A percentile compares a stretch with the other conserved stretches of the same genome.
Conservation (phyloP, 2,888 invertebrate genomes). For the Ophraella communa region DNA sequence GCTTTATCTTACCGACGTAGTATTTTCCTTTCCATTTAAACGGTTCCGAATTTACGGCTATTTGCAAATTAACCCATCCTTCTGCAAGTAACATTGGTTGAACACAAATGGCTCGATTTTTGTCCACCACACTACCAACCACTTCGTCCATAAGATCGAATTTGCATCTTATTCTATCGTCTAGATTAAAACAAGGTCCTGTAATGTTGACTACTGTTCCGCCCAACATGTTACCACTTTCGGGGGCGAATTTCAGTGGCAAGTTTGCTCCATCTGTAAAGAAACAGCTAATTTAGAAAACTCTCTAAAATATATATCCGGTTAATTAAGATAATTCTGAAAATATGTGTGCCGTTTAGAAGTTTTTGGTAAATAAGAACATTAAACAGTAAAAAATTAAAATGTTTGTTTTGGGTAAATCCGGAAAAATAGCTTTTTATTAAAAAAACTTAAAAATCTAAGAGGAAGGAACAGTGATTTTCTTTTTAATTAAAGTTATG, state of each 20-base stretch:
- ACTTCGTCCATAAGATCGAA: constrained; percentile 81
- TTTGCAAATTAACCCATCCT: constrained; percentile 86
- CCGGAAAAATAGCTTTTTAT: no score
- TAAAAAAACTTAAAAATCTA: no score
- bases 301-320: no score
- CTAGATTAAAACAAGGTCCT: constrained; percentile 87
- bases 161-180: constrained; percentile 79
- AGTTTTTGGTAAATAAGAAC: no score
- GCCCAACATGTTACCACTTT: constrained; percentile 96
- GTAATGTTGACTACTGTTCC: constrained; percentile 96
- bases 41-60: constrained; percentile 81
- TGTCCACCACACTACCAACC: constrained; percentile 76
- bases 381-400: no score
- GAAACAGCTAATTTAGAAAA: no score
- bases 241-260: constrained; percentile 87
- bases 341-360: no score
- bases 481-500: no score
- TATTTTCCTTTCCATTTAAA: constrained; percentile 91
- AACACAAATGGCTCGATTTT: constrained; percentile 86
- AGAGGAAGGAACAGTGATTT: no score
- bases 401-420: no score
- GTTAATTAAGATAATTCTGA: no score
- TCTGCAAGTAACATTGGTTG: constrained; percentile 87
- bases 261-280: constrained; percentile 78
- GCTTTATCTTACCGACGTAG: constrained; percentile 88